A percentile compares a stretch with the other conserved stretches of the same genome.
Conservation (phyloP, 2,888 invertebrate genomes). For the Troides oblongomaculatus region DNA sequence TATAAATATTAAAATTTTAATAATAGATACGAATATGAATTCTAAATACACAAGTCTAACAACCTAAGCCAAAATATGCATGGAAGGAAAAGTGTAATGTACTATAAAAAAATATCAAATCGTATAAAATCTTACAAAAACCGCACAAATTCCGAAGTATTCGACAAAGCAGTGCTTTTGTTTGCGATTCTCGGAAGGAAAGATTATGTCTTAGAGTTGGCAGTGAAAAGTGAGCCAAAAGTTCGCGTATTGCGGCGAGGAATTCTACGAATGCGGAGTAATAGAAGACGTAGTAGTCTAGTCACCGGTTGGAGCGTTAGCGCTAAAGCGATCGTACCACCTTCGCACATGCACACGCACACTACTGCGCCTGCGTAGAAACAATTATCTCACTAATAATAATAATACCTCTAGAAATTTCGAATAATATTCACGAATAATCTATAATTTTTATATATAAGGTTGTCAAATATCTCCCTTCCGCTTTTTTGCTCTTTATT, state of each 20-base stretch:
- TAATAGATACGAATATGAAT: background rate
- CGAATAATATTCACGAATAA: no score
- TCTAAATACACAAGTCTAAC: background rate
- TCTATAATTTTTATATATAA: no score
- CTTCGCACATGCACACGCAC: background rate
- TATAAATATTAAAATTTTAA: background rate
- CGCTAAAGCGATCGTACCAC: background rate
- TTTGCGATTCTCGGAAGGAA: constrained; percentile 12
- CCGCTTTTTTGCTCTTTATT: no score
- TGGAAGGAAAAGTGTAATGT: background rate
- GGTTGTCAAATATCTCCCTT: no score
- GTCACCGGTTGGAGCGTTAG: background rate
- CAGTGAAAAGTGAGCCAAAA: background rate
- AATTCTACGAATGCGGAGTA: constrained; percentile 12
- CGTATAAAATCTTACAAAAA: background rate
- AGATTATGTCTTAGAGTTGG: constrained; percentile 6
- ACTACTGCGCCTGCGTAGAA: background rate
- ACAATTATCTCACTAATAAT: background rate
- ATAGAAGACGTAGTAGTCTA: constrained; percentile 9
- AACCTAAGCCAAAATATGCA: background rate
- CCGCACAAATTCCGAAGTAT: background rate
- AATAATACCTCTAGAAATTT: background rate
- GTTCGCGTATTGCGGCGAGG: background rate
- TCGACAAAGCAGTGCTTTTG: background rate
- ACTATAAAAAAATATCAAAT: background rate